These are phyloP conservation scores for Lepilemur septentrionalis DNA, from an alignment of 2,797 vertebrate genomes.

Conservation along the genomic window DNA sequence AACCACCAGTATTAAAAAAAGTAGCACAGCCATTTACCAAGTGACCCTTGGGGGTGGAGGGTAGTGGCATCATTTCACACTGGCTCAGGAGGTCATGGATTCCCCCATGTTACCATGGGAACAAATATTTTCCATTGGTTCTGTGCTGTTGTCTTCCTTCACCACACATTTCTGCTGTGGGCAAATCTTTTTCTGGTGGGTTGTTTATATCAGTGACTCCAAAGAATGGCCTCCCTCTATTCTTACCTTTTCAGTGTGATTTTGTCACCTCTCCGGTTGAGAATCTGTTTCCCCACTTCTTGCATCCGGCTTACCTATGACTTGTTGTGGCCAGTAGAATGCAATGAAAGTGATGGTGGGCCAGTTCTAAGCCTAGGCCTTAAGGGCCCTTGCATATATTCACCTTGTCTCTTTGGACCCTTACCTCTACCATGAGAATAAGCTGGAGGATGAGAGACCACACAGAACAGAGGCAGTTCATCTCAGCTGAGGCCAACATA, in stretches of 20 bases:
- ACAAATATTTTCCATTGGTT: not conserved
- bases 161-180: not conserved
- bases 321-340: not conserved
- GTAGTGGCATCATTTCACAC: not conserved
- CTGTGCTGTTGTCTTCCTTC: not conserved
- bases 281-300: not conserved
- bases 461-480: not conserved
- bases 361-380: not conserved
- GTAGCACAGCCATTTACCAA: not conserved
- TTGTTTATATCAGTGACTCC: not conserved
- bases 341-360: not conserved
- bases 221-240: not conserved
- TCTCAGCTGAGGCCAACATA: not conserved
- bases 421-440: not conserved
- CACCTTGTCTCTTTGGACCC: not conserved
- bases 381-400: not conserved
- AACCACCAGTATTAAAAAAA: not conserved
- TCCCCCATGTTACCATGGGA: not conserved
- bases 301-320: not conserved
- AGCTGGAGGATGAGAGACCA: not conserved
- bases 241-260: not conserved
- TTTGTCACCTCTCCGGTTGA: not conserved
- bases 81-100: not conserved
- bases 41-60: not conserved
- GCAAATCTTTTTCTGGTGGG: not conserved